A percentile compares a stretch with the other conserved stretches of the same genome.
These are phyloP conservation scores for Hexactinellida sp. DNA, from an alignment of 37 sponge, comb jelly and placozoan species.

Conservation along the genomic window DNA sequence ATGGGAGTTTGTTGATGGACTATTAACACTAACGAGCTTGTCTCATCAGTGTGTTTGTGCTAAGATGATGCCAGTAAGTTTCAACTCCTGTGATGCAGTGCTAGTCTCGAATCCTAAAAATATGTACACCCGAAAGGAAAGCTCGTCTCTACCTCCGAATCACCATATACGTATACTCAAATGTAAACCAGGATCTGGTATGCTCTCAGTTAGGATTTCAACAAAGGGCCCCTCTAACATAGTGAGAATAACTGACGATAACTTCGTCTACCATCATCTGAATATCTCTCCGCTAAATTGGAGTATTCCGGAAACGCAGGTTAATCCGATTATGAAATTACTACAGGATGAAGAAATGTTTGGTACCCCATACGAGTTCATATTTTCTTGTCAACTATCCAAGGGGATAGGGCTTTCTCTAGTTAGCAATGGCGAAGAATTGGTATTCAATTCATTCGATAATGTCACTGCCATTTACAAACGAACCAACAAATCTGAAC, in stretches of 20 bases:
- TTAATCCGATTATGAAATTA: background rate
- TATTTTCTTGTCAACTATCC: background rate
- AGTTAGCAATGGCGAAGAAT: background rate
- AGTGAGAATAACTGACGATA: background rate
- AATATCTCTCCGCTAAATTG: background rate
- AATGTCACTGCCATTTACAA: background rate
- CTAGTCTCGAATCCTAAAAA: background rate
- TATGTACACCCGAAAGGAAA: background rate
- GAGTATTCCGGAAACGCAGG: background rate
- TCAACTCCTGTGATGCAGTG: background rate
- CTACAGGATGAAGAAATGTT: background rate
- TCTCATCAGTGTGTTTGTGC: conserved; percentile 6
- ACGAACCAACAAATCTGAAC: background rate
- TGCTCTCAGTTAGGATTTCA: conserved; percentile 42
- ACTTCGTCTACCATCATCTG: background rate
- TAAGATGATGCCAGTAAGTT: background rate
- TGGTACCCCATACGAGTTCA: background rate
- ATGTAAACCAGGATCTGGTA: conserved; percentile 64
- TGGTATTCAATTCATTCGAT: background rate
- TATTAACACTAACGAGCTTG: background rate
- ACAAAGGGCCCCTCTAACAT: background rate
- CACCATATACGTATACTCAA: conserved; percentile 45
- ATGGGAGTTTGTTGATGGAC: conserved; percentile 57
- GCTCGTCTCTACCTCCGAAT: conserved; percentile 19
- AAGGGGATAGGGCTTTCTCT: conserved; percentile 1